These are phyloP conservation scores for Rhipidura dahli DNA, from an alignment of 2,113 vertebrate genomes.

Conservation along the genomic window DNA sequence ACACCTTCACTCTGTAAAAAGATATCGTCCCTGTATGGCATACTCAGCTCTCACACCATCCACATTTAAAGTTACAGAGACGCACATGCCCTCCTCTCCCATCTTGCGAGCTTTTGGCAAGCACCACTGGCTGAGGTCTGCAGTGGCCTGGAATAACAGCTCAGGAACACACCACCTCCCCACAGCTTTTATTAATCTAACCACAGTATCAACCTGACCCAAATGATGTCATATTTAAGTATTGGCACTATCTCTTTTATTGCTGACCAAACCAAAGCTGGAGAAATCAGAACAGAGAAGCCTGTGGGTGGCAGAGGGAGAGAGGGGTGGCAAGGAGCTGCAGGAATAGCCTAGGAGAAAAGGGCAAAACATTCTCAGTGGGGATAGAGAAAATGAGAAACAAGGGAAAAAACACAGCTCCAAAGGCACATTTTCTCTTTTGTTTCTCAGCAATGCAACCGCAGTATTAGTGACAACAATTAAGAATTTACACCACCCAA, in stretches of 20 bases:
- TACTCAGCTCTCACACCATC: not conserved
- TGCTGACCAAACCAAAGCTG: not conserved
- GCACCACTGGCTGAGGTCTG: not conserved
- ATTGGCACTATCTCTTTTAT: not conserved
- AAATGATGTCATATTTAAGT: not conserved
- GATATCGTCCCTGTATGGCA: not conserved
- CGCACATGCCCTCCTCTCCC: not conserved
- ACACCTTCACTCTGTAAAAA: not conserved
- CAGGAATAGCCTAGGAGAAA: not conserved
- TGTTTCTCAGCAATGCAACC: not conserved
- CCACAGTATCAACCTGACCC: not conserved
- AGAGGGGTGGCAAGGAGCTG: not conserved
- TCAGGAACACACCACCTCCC: not conserved
- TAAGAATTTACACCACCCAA: not conserved
- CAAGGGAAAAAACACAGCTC: not conserved
- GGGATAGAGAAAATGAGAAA: not conserved
- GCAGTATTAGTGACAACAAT: not conserved
- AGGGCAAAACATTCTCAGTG: not conserved
- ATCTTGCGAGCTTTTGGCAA: not conserved
- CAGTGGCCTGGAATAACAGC: not conserved
- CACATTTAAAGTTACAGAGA: not conserved
- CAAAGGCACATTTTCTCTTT: conserved; percentile 20
- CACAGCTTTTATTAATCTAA: not conserved
- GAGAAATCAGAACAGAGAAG: not conserved
- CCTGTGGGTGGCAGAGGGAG: not conserved